Evolutionary conservation across 2,888 invertebrate genomes (phyloP).

Genomic region (Pyrgus malvae): DNA sequence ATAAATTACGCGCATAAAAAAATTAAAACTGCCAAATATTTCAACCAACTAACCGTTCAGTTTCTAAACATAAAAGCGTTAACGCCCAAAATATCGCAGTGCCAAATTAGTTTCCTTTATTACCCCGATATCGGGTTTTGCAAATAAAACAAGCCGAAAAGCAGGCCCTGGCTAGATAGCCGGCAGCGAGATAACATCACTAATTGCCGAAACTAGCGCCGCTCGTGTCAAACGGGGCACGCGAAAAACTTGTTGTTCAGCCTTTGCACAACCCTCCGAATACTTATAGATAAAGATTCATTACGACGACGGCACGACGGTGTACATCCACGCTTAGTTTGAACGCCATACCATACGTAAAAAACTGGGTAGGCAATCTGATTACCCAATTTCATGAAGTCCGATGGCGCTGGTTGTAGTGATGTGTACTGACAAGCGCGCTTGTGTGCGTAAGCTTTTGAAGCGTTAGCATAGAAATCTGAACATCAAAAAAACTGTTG

Average conservation of each 20-base stretch:
- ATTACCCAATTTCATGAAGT: too few relatives aligned
- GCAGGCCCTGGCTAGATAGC: slow-evolving; percentile 21
- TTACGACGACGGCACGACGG: too few relatives aligned
- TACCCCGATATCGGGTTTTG: slow-evolving; percentile 17
- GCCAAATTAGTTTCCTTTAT: slow-evolving; percentile 26
- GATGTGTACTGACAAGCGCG: too few relatives aligned
- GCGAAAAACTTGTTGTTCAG: slow-evolving; percentile 7
- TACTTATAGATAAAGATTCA: too few relatives aligned
- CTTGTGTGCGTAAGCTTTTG: too few relatives aligned
- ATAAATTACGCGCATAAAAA: background rate
- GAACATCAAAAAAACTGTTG: too few relatives aligned
- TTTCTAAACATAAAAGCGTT: background rate
- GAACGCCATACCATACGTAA: too few relatives aligned
- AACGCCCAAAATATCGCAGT: slow-evolving; percentile 19
- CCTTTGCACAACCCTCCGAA: too few relatives aligned
- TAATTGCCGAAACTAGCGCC: slow-evolving; percentile 23
- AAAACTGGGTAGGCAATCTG: too few relatives aligned
- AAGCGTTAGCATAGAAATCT: too few relatives aligned
- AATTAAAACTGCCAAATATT: background rate
- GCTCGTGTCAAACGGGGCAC: slow-evolving; percentile 20
- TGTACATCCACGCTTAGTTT: too few relatives aligned
- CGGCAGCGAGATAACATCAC: slow-evolving; percentile 23
- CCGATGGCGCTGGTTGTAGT: too few relatives aligned
- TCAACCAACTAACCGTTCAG: background rate
- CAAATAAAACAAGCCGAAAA: slow-evolving; percentile 16